These are phyloP conservation scores for Cyprinodon tularosa DNA, from an alignment of 2,113 vertebrate genomes.

Conservation along the genomic window DNA sequence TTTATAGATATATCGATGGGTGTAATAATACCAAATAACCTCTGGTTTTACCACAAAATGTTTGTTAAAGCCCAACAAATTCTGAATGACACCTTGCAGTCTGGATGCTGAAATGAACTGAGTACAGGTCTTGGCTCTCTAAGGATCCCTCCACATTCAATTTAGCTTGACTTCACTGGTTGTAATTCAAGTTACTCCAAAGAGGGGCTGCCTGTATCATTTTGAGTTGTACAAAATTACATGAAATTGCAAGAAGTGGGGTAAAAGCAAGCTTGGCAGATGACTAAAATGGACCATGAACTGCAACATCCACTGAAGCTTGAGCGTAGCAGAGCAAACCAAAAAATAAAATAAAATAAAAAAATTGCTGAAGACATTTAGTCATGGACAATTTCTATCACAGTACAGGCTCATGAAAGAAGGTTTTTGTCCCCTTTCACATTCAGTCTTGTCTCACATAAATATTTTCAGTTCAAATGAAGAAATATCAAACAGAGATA, in stretches of 20 bases:
- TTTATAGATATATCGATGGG: not conserved
- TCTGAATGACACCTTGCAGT: not conserved
- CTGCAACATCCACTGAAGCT: not conserved
- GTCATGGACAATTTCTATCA: not conserved
- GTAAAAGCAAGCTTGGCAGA: not conserved
- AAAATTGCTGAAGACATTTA: not conserved
- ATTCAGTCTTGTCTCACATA: not conserved
- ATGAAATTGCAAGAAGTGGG: not conserved
- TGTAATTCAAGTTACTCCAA: not conserved
- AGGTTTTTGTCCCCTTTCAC: not conserved
- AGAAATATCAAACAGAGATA: not conserved
- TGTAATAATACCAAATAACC: not conserved
- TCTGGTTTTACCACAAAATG: not conserved
- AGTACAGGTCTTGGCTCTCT: not conserved
- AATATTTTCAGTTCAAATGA: not conserved
- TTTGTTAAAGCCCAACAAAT: not conserved
- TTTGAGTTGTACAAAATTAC: not conserved
- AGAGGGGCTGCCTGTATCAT: not conserved
- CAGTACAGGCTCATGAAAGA: not conserved
- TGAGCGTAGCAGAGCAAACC: not conserved
- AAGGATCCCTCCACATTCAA: not conserved
- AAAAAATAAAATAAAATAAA: too few species aligned
- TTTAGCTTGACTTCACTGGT: not conserved
- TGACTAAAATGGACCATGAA: not conserved
- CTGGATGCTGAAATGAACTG: not conserved